Base-by-base conservation (phyloP, 2,797 vertebrate genomes). In the Artibeus jamaicensis region DNA sequence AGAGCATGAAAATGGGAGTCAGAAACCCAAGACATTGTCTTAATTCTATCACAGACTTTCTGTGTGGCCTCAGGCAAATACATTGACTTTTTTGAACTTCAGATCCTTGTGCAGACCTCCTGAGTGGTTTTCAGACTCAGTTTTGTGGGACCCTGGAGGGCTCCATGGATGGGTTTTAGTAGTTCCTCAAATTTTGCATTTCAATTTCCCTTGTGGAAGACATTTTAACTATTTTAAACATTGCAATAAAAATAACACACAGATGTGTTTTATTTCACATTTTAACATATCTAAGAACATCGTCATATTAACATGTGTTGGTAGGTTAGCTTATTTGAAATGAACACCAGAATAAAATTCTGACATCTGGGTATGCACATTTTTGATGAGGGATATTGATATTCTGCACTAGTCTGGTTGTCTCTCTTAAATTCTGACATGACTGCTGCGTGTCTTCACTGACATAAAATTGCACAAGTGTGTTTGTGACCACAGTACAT, bases 191-290 rank as follows among this genome's bases (percentile, higher is more conserved):
- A 84, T 10, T 73, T 93, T 91, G 57, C 53, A 73, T 53, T 71
- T 93, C 81, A 68, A 86, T 57, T 86, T 92, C 21, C 55, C 37
- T 82, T 57, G 37, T 10, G 70, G 32, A 93, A 89, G 70, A 48
- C 12, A 71, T 74, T 82, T n/a, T 90, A 92, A 70, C 15, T 48
- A 88, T 91, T 96, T 90, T 70, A 96, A 95, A 94, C 39, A 78
- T 18, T 53, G 19, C 21, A 70, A 55, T 84, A 78, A 91, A 95
- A 92, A 94, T n/a, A 85, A 26, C 42, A 83, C 11, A 24, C 9
- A n/a, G 9, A 39, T 65, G 39, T 67, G 19, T 71, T 96, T 93
- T 85, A 65, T 82, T 94, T 94, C 50, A 89, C 32, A 96, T 89
- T 93, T 82, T 78, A 78, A 89, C 32, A 29, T 73, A 57, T 71